Conservation (phyloP, 2,888 invertebrate species). For the Neoitamus cyanurus region DNA sequence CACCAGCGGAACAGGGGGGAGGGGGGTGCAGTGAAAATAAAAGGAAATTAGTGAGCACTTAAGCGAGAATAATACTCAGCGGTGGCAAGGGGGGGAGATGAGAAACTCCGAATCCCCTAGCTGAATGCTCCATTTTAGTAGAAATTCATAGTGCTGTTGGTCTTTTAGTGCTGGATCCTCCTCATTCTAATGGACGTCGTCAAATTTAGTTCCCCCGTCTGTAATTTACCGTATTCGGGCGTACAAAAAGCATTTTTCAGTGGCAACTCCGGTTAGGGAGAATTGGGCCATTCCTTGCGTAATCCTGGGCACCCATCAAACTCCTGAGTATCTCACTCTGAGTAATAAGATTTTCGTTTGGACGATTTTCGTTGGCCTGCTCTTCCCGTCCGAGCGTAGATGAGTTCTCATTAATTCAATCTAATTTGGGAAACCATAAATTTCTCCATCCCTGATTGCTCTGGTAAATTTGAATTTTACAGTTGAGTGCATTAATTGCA, state of each 20-base stretch:
- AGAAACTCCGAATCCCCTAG: background rate
- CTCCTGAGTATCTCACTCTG: background rate
- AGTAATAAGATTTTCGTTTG: background rate
- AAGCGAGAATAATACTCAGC: constrained; percentile 31
- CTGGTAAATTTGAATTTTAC: background rate
- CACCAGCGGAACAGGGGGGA: background rate
- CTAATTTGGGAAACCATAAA: background rate
- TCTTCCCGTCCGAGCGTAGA: background rate
- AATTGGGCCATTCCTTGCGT: background rate
- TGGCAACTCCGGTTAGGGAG: background rate
- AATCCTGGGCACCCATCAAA: background rate
- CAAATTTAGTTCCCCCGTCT: constrained; percentile 4
- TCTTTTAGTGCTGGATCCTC: background rate
- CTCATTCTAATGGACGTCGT: constrained; percentile 22
- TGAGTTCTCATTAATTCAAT: background rate
- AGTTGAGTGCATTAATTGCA: background rate
- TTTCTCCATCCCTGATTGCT: background rate
- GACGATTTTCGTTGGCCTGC: background rate
- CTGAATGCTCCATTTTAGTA: background rate
- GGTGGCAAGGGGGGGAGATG: background rate
- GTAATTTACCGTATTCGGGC: background rate
- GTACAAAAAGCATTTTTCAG: background rate
- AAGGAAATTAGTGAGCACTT: constrained; percentile 45
- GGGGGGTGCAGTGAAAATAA: background rate
- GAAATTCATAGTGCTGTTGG: constrained; percentile 15